Base-by-base conservation (phyloP, 2,888 invertebrate species). In the Andrena chrysosceles region DNA sequence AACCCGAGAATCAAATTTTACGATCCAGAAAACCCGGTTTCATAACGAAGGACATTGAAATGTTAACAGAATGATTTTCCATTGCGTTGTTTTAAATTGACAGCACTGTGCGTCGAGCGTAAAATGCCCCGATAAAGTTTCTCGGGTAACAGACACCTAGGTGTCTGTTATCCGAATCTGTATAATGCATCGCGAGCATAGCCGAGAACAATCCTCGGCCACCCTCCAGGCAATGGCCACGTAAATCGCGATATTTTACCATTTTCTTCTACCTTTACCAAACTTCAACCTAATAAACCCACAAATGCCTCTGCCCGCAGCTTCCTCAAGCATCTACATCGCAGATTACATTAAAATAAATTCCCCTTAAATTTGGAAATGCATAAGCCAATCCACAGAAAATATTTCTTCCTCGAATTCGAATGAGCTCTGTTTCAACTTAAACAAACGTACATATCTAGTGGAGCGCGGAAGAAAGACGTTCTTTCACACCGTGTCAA, bases 91-190 rank as follows among this genome's bases (percentile, higher is more conserved):
- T 42, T 16, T 42, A 42, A 42, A 4, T 42, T 16, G 1, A 1
- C 16, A 42, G 42, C 42, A 16, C 42, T 42, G 42, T 42, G 42
- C 42, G 42, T 42, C 42, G 42, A 42, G 42, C 42, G 42, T 5
- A 42, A 42, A 26, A 52, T 13, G 42, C 20, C 42, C 52, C 66
- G 72, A 82, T 81, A 78, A 73, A 64, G 64, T 67, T 77, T 77
- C 77, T 88, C 85, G 67, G 70, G 81, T 88, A 86, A 77, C 86
- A 62, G 78, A 85, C 83, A 74, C 76, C 56, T 74, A 31, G 75
- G 89, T 85, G 81, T 88, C 85, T 20, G 91, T 76, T 89, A 91
- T 89, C 84, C 76, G 90, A 91, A 85, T 71, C 90, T 77, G 54
- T 52, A 26, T 64, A 77, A 70, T 56, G 76, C 68, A 69, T 81